A percentile compares a stretch with the other conserved stretches of the same genome.
phyloP scores from a whole-genome alignment of 2,888 invertebrate genomes.

The Osmoderma eremita region DNA sequence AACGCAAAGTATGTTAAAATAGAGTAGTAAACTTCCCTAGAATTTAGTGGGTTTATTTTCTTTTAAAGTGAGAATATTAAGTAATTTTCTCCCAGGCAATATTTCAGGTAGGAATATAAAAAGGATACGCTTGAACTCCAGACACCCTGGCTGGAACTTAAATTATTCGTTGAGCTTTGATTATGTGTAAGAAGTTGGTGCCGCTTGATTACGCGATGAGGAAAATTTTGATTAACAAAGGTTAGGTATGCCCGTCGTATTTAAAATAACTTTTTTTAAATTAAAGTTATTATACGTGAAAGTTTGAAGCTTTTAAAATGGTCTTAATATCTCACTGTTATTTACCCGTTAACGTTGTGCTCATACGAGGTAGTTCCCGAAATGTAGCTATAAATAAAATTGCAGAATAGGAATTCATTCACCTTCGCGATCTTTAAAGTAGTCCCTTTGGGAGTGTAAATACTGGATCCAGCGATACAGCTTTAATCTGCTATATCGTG shows the following conservation, averaged over 20 bases:
- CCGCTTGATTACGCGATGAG: slow-evolving; percentile 12
- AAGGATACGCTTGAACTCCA: background rate
- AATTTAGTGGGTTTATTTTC: too few species aligned
- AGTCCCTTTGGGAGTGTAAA: too few species aligned
- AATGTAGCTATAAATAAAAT: too few species aligned
- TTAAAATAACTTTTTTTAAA: slow-evolving; percentile 22
- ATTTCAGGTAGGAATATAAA: slow-evolving; percentile 7
- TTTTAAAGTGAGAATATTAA: background rate
- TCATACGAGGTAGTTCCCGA: too few species aligned
- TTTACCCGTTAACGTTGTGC: too few species aligned
- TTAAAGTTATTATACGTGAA: slow-evolving; percentile 2
- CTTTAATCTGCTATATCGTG: too few species aligned
- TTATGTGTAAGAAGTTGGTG: slow-evolving; percentile 13
- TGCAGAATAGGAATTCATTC: too few species aligned
- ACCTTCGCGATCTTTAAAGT: too few species aligned
- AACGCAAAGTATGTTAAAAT: too few species aligned
- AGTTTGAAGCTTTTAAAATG: slow-evolving; percentile 3
- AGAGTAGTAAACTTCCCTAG: too few species aligned
- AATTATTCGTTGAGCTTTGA: background rate
- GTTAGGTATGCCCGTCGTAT: slow-evolving; percentile 5
- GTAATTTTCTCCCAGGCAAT: background rate
- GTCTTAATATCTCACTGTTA: too few species aligned
- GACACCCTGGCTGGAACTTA: background rate
- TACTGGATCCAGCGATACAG: too few species aligned
- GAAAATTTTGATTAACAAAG: slow-evolving; percentile 11